Conservation (phyloP, 2,113 vertebrate genomes). For the Strix uralensis region DNA sequence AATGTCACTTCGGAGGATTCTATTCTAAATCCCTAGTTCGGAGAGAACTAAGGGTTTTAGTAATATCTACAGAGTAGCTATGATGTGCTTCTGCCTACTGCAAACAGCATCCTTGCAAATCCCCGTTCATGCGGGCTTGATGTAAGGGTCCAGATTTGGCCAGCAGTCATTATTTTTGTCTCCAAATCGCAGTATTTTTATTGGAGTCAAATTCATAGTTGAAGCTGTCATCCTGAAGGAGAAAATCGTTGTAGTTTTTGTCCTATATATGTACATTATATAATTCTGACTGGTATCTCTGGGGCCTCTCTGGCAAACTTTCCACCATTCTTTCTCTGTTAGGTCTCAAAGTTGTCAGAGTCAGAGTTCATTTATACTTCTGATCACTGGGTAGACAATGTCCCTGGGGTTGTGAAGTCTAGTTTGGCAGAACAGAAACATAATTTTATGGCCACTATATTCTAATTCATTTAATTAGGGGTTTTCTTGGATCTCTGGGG, state of each 20-base stretch:
- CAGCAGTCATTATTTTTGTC: neutral
- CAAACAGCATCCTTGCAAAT: neutral
- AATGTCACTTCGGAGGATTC: neutral
- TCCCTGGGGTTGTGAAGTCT: conserved; percentile 19
- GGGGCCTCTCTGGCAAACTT: conserved; percentile 18
- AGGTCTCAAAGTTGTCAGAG: conserved; percentile 57
- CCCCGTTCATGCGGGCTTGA: neutral
- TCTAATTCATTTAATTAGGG: conserved; percentile 57
- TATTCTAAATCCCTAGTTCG: neutral
- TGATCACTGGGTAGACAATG: neutral
- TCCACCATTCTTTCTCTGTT: conserved; percentile 39
- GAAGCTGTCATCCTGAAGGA: neutral
- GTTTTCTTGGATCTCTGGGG: neutral
- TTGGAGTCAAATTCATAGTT: neutral
- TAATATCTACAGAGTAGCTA: neutral
- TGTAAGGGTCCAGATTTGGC: neutral
- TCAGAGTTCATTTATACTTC: conserved; percentile 56
- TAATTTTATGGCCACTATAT: conserved; percentile 30
- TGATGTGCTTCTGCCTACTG: neutral
- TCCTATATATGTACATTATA: neutral
- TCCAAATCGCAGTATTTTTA: neutral
- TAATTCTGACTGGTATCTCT: conserved; percentile 33
- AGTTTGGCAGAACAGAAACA: conserved; percentile 34
- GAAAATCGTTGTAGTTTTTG: neutral
- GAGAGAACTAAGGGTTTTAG: conserved; percentile 15